These are phyloP conservation scores for Drosophila kanekoi DNA, from an alignment of 2,888 invertebrate species.

Conservation along the genomic window DNA sequence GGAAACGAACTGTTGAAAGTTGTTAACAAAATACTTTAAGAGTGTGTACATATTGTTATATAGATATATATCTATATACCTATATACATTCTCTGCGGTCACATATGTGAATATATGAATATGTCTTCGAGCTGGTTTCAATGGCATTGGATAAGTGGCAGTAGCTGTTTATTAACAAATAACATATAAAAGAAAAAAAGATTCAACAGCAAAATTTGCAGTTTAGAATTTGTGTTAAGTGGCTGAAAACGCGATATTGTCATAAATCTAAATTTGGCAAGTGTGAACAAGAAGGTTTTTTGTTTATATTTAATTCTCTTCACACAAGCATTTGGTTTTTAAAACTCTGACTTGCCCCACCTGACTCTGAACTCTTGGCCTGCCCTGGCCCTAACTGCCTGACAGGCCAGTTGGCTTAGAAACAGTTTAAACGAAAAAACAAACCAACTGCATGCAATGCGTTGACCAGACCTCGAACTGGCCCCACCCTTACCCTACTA, in stretches of 20 bases:
- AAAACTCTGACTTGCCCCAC: constrained; percentile 23
- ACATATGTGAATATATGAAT: neutral
- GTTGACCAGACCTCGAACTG: constrained; percentile 68
- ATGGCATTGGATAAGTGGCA: constrained; percentile 41
- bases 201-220: constrained; percentile 25
- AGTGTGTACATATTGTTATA: neutral
- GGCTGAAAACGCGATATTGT: constrained; percentile 33
- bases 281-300: constrained; percentile 2
- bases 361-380: constrained; percentile 46
- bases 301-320: neutral
- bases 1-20: constrained; percentile 15
- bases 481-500: constrained; percentile 6
- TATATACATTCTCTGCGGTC: neutral
- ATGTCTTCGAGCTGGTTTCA: constrained; percentile 37
- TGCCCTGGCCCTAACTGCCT: constrained; percentile 61
- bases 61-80: neutral
- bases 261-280: constrained; percentile 47
- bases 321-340: constrained; percentile 3
- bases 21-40: constrained; percentile 17
- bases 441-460: constrained; percentile 35
- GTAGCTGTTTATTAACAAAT: constrained; percentile 31
- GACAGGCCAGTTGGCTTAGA: constrained; percentile 56
- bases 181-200: constrained; percentile 11
- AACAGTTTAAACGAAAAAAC: constrained; percentile 40
- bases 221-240: constrained; percentile 61